These are phyloP conservation scores for Morpho deidamia DNA, from an alignment of 2,888 invertebrate genomes.

Conservation along the genomic window DNA sequence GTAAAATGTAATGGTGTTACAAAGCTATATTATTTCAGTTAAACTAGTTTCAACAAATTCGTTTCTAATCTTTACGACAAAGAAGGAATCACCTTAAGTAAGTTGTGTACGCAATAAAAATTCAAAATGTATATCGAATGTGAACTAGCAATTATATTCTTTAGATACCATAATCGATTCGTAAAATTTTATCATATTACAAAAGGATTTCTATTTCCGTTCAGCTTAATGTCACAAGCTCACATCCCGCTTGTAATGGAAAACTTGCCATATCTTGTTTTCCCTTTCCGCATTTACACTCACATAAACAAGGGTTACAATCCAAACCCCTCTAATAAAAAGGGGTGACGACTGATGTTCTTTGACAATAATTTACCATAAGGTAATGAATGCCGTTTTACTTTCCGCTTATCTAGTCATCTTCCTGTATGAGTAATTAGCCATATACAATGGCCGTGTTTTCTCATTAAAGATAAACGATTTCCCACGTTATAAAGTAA, in stretches of 20 bases:
- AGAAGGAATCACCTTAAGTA: no score
- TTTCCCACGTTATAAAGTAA: conserved; percentile 9
- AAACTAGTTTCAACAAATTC: no score
- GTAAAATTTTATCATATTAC: no score
- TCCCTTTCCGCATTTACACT: conserved; percentile 16
- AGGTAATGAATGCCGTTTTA: conserved; percentile 8
- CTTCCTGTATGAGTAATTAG: conserved; percentile 18
- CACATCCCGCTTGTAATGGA: not conserved
- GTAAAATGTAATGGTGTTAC: no score
- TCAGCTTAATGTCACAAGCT: not conserved
- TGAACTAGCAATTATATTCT: no score
- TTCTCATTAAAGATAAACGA: conserved; percentile 12
- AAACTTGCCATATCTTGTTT: not conserved
- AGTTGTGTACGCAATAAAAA: no score
- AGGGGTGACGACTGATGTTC: conserved; percentile 11
- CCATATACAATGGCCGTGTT: conserved; percentile 14
- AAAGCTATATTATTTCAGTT: no score
- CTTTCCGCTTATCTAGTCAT: conserved; percentile 5
- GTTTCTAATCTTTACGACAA: no score
- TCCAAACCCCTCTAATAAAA: conserved; percentile 15
- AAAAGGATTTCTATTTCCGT: no score
- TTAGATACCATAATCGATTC: no score
- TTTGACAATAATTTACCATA: conserved; percentile 14
- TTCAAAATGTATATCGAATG: no score
- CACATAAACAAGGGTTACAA: conserved; percentile 13